These are phyloP conservation scores for Bucorvus abyssinicus DNA, from an alignment of 2,797 vertebrate genomes.

Conservation along the genomic window DNA sequence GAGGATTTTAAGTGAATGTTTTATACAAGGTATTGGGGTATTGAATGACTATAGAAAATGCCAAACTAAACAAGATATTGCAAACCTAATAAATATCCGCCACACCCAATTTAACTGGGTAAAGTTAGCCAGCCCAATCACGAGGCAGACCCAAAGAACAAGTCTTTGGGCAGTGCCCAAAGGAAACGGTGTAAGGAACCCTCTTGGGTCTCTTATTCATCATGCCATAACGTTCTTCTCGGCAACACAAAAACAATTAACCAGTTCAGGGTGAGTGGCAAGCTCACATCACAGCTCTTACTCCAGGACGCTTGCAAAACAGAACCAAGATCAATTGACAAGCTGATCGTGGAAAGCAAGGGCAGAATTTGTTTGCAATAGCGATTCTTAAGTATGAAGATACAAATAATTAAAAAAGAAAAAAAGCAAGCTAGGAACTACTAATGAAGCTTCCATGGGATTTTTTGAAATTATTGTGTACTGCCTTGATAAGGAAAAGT, in stretches of 20 bases:
- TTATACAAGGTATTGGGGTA: not conserved
- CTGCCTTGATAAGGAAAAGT: not conserved
- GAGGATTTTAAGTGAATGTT: not conserved
- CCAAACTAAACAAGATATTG: not conserved
- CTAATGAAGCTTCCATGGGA: not conserved
- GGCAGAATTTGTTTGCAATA: not conserved
- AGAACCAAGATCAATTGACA: not conserved
- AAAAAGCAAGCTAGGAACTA: not conserved
- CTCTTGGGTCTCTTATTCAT: constrained; percentile 23
- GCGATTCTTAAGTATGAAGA: not conserved
- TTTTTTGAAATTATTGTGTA: not conserved
- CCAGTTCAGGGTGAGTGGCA: not conserved
- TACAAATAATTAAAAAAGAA: not conserved
- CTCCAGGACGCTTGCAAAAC: not conserved
- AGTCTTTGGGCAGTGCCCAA: constrained; percentile 44
- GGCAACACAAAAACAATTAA: not conserved
- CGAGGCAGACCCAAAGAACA: not conserved
- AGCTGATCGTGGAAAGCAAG: not conserved
- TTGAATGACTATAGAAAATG: not conserved
- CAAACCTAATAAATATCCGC: not conserved
- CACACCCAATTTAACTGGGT: not conserved
- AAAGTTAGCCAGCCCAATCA: not conserved
- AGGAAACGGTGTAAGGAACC: constrained; percentile 11
- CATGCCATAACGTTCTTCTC: not conserved
- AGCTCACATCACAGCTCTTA: not conserved